Base-by-base conservation (phyloP, 2,888 invertebrate genomes). In the Anaspis maculata region DNA sequence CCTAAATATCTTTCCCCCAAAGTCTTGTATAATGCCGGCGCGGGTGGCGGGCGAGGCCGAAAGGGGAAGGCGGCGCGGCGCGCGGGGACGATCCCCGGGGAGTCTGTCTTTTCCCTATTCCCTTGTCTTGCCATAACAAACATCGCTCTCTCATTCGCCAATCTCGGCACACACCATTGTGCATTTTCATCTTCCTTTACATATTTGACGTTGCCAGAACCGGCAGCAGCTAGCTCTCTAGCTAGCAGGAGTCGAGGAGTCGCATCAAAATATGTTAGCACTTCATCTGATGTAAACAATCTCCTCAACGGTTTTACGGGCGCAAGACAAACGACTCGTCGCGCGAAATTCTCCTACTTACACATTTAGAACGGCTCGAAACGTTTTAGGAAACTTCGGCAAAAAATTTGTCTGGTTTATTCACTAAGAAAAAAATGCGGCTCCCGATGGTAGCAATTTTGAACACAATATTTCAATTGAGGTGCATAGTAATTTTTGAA, bases 51-150 rank as follows among this genome's bases (percentile, higher is more conserved):
- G 42, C 31, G 53, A 69, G 69, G 69, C 64, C 44, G 51, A 46
- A n/a, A n/a, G n/a, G n/a, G n/a, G n/a, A n/a, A n/a, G n/a, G n/a
- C n/a, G n/a, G 42, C 30, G 54, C 69, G 69, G 69, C 64, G 68
- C 44, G 41, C 43, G 45, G 38, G 36, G 32, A 22, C 21, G 32
- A 43, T 58, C 75, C 71, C 74, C 46, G 53, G 76, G 74, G 76
- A 74, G 73, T 73, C 74, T 74, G 62, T 74, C 73, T 72, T 74
- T 73, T 73, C 72, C 58, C 56, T 57, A 56, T 59, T 59, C 61
- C 58, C 61, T 58, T 72, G 59, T 59, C 61, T 60, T 60, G 54
- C 56, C 58, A 59, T 59, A 60, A 60, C 59, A 62, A 61, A 60
- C 62, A 61, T 57, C 55, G 55, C 51, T 56, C n/a, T n/a, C 53